Conservation (phyloP, 2,797 vertebrate species). For the Halcyon leucocephala region DNA sequence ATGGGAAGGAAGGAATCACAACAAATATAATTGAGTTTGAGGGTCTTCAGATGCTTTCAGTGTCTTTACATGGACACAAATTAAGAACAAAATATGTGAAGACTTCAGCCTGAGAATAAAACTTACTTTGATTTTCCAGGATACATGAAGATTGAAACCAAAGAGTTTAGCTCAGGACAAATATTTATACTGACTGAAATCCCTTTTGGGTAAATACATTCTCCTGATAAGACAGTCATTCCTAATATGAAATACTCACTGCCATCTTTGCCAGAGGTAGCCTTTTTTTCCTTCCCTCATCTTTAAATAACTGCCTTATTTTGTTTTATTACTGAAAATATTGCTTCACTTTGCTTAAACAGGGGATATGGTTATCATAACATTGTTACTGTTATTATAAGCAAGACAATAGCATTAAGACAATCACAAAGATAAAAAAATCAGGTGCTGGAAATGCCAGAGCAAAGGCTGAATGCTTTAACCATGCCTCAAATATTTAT, state of each 20-base stretch:
- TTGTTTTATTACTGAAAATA: conserved; percentile 26
- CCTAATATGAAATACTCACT: not conserved
- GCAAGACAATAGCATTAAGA: conserved; percentile 29
- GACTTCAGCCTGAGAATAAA: not conserved
- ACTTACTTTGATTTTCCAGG: not conserved
- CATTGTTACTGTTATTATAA: conserved; percentile 44
- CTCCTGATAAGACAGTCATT: not conserved
- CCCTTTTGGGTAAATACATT: not conserved
- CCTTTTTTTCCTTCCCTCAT: not conserved
- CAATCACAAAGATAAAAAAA: conserved; percentile 33
- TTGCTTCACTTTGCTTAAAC: conserved; percentile 27
- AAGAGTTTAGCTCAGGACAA: not conserved
- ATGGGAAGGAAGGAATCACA: not conserved
- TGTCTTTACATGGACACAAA: not conserved
- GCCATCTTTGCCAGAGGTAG: not conserved
- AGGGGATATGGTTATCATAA: conserved; percentile 37
- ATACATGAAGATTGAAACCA: not conserved
- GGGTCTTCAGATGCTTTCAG: not conserved
- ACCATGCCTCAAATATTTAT: not conserved
- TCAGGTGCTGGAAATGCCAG: conserved; percentile 26
- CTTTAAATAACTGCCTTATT: conserved; percentile 2
- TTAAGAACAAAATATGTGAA: not conserved
- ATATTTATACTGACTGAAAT: not conserved
- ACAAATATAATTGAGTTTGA: not conserved
- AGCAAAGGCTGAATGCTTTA: conserved; percentile 9